A percentile compares a stretch with the other conserved stretches of the same genome.
Evolutionary conservation across 2,888 invertebrate species (phyloP).

Genomic region (Drosophila conformis): DNA sequence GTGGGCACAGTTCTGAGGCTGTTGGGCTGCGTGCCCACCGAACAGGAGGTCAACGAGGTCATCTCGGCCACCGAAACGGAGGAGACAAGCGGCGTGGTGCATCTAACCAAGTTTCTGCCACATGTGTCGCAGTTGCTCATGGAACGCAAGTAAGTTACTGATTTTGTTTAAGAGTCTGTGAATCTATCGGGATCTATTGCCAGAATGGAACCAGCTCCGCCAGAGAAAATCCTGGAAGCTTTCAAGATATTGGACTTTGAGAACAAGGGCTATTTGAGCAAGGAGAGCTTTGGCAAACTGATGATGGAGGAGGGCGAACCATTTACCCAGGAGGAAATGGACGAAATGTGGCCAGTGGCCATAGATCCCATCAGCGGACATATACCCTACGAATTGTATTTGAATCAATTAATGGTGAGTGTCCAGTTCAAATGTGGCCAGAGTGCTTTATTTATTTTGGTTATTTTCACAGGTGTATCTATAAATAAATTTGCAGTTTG

Average conservation of each 20-base stretch:
- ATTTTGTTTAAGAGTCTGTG: fast-evolving
- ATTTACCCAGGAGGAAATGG: slow-evolving; percentile 94
- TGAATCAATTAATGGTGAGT: slow-evolving; percentile 92
- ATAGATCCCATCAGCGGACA: slow-evolving; percentile 92
- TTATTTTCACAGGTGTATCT: slow-evolving; percentile 54
- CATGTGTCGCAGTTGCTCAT: slow-evolving; percentile 91
- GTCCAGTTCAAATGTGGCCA: fast-evolving
- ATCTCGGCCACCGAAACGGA: slow-evolving; percentile 94
- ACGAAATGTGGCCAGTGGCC: slow-evolving; percentile 95
- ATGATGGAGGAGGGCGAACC: slow-evolving; percentile 96
- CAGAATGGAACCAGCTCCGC: slow-evolving; percentile 93
- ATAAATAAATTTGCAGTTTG: slow-evolving; percentile 5
- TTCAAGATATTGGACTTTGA: slow-evolving; percentile 93
- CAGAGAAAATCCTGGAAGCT: slow-evolving; percentile 93
- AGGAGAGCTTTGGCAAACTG: slow-evolving; percentile 90
- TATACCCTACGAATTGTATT: slow-evolving; percentile 94
- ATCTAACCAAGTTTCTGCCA: slow-evolving; percentile 91
- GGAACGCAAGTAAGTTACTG: slow-evolving; percentile 89
- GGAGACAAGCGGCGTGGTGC: slow-evolving; percentile 90
- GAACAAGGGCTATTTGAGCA: slow-evolving; percentile 91
- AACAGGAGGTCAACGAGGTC: slow-evolving; percentile 96
- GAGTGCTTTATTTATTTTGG: neutral
- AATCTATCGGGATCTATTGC: neutral
- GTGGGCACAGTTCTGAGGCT: slow-evolving; percentile 95
- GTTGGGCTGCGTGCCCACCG: slow-evolving; percentile 94